Evolutionary conservation across 1,140 invertebrate genomes (phyloP).

Genomic region (Leguminivora glycinivorella): DNA sequence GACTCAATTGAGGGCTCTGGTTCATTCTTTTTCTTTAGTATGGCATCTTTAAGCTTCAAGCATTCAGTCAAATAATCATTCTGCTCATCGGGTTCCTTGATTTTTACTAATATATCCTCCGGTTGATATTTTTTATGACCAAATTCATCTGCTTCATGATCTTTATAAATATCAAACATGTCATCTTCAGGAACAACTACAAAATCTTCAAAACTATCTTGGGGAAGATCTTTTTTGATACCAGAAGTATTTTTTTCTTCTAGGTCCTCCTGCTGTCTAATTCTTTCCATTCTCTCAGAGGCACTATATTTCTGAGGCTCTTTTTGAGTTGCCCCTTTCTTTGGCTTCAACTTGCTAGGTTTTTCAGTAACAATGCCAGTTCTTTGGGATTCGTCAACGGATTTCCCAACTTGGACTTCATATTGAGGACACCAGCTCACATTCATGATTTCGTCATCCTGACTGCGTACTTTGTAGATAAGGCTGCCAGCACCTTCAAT

Average conservation of each 20-base stretch:
- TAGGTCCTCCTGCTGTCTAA: slow-evolving; percentile 41
- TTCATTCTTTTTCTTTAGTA: slow-evolving; percentile 60
- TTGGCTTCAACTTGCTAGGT: not conserved
- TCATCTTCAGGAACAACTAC: slow-evolving; percentile 60
- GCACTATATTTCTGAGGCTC: slow-evolving; percentile 40
- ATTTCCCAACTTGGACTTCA: slow-evolving; percentile 51
- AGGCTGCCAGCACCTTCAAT: slow-evolving; percentile 79
- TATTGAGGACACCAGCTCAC: slow-evolving; percentile 86
- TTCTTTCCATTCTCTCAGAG: slow-evolving; percentile 49
- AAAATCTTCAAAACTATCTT: slow-evolving; percentile 62
- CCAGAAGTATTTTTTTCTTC: slow-evolving; percentile 49
- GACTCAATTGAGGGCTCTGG: slow-evolving; percentile 52
- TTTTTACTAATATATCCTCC: slow-evolving; percentile 57
- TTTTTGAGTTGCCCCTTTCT: slow-evolving; percentile 30
- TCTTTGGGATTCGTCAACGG: slow-evolving; percentile 30
- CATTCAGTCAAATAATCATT: slow-evolving; percentile 66
- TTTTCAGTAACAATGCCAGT: slow-evolving; percentile 23
- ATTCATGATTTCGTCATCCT: slow-evolving; percentile 85
- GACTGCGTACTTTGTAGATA: slow-evolving; percentile 83
- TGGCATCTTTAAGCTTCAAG: slow-evolving; percentile 61
- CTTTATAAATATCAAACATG: slow-evolving; percentile 73
- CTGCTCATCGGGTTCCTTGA: slow-evolving; percentile 43
- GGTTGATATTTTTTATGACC: slow-evolving; percentile 71
- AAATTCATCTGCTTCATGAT: slow-evolving; percentile 70
- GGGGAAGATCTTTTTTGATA: slow-evolving; percentile 51